Evolutionary conservation across 1,140 invertebrate genomes (phyloP).

Genomic region (Saccostrea glomerata): DNA sequence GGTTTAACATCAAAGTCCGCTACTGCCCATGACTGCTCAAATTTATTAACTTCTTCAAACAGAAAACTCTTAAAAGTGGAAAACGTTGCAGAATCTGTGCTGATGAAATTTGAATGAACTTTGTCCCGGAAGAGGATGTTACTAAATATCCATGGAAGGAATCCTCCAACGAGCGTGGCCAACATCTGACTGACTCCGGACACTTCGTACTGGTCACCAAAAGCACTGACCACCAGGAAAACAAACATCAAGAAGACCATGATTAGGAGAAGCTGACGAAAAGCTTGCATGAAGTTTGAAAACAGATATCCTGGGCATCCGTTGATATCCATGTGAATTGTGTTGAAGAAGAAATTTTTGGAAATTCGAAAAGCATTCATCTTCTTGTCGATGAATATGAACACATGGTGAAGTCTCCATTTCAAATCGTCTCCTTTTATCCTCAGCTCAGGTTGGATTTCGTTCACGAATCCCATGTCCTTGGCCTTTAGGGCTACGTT

Average conservation of each 20-base stretch:
- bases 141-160: slow-evolving; percentile 67
- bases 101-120: background rate
- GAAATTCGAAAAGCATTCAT: slow-evolving; percentile 63
- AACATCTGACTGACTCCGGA: slow-evolving; percentile 68
- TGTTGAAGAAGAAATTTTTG: slow-evolving; percentile 66
- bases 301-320: slow-evolving; percentile 64
- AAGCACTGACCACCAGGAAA: slow-evolving; percentile 65
- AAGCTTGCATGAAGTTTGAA: slow-evolving; percentile 52
- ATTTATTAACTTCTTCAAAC: background rate
- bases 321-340: slow-evolving; percentile 56
- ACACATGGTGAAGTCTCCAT: slow-evolving; percentile 57
- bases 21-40: background rate
- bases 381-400: slow-evolving; percentile 63
- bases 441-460: background rate
- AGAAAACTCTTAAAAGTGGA: background rate
- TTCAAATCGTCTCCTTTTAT: slow-evolving; percentile 39
- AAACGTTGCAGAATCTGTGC: background rate
- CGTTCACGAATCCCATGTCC: background rate
- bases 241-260: slow-evolving; percentile 66
- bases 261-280: slow-evolving; percentile 57
- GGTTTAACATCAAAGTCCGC: background rate
- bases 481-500: background rate
- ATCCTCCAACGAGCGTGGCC: slow-evolving; percentile 64
- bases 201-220: slow-evolving; percentile 65
- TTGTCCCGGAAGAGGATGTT: slow-evolving; percentile 53